Evolutionary conservation across 2,888 invertebrate genomes (phyloP), one percentile per base, ranked within the genome.

Genomic region (Polydrusus pterygomalis): DNA sequence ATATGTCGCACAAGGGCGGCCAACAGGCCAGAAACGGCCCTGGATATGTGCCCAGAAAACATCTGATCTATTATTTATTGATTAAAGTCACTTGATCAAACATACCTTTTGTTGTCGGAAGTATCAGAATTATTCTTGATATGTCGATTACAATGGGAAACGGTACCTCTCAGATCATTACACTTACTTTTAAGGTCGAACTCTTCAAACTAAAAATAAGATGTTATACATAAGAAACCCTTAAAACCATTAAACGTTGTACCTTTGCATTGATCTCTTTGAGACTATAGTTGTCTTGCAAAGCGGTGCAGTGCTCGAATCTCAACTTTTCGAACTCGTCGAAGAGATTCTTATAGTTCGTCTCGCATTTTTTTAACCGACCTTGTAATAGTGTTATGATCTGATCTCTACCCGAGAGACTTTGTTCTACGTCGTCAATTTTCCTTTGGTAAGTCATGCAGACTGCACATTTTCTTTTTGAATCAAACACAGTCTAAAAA

Each of bases 281-380:
- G 13, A 82, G 74, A 64, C 75, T 79, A 11, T 56, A 63, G 17
- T 81, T 77, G 62, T 82, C 82, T 56, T 83, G 80, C 7, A 77
- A 62, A 13, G 81, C 79, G 10, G 74, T 20, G 40, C 73, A 77
- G 64, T 82, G 83, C 67, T 83, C 81, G 34, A 77, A 78, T 20
- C 82, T 78, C 8, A 84, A 70, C 45, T 80, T 75, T 77, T 85
- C 83, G 2, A 78, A 81, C 9, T 83, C 81, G 45, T 80, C 80
- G 30, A 84, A 75, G 43, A 80, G 79, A 49, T 80, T 77, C 75
- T 82, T 82, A 69, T 83, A 84, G 17, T 77, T 72, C 17, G 79
- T 78, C 72, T 84, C 83, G 62, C 82, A 78, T 76, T 79, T 80
- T 69, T 81, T 79, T 25, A 84, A 71, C 71, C 83, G 84, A 2